Base-by-base conservation (phyloP, 2,888 invertebrate genomes). In the Xestia c-nigrum region DNA sequence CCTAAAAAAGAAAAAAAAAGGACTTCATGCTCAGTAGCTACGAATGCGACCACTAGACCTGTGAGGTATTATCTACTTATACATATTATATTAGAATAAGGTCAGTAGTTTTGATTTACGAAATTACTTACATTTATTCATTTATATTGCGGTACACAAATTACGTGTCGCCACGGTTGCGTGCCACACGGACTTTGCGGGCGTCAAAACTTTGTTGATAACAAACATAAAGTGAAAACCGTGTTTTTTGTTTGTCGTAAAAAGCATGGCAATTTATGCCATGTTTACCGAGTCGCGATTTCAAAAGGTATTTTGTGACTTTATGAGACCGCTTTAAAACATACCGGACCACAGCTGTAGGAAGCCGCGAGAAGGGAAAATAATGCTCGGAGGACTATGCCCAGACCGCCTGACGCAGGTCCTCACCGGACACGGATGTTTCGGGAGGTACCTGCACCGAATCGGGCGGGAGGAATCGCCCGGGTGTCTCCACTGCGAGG, bases 141-240 rank as follows among this genome's bases (percentile, higher is more conserved):
- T 61, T 55, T 43, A 74, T 38, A 66, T 70, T 16, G 64, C 66
- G 38, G n/a, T 46, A 72, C 85, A 64, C 63, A 80, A 76, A 85
- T 82, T 79, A 63, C 65, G 61, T 76, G 76, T 72, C 72, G 64
- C 43, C 66, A 40, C 66, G 21, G 16, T 86, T 43, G 87, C 85
- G 86, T 85, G 87, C 38, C 16, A 24, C 85, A 86, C 86, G 80
- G n/a, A 78, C 38, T 55, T 40, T 19, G 31, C 46, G 50, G 24
- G 38, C 52, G 67, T 74, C 76, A 64, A 81, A 78, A 74, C 31
- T 74, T 65, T 21, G 59, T 63, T 68, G 72, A 84, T 78, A 71
- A 64, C 66, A 70, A 81, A 73, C 74, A 59, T 43, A 64, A 64
- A n/a, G 3, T 43, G 21, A n/a, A n/a, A 64, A 40, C 43, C 46